These are phyloP conservation scores for Bedellia somnulentella DNA, from an alignment of 2,888 invertebrate species.

Conservation along the genomic window DNA sequence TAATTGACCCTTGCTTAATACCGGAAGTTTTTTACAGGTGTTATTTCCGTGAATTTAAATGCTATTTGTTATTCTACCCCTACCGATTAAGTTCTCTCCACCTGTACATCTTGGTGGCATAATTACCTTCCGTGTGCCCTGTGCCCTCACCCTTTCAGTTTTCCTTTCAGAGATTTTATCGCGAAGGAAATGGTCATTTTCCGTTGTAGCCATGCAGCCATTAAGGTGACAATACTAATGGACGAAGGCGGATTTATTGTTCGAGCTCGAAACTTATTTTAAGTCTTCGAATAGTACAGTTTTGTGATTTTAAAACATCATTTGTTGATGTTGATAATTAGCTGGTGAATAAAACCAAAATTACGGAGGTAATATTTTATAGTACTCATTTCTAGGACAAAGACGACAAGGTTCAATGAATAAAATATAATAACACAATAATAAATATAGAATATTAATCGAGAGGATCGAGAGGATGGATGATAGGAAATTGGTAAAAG, in stretches of 20 bases:
- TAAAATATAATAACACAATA: no score
- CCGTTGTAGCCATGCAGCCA: constrained; percentile 44
- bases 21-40: constrained; percentile 8
- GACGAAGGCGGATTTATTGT: constrained; percentile 18
- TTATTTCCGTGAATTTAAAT: constrained; percentile 25
- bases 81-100: constrained; percentile 2
- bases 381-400: no score
- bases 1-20: constrained; percentile 1
- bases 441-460: no score
- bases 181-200: constrained; percentile 58
- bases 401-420: no score
- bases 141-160: constrained; percentile 41
- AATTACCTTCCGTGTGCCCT: constrained; percentile 41
- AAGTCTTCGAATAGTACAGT: no score
- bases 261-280: no score
- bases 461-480: no score
- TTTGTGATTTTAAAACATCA: no score
- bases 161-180: constrained; percentile 56
- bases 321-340: no score
- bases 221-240: constrained; percentile 53
- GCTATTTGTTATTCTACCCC: constrained; percentile 19
- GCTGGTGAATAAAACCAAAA: no score
- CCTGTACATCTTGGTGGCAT: constrained; percentile 24
- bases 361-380: no score
- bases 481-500: no score